phyloP scores from a whole-genome alignment of 2,888 invertebrate species.

The Parasteatoda lunata region DNA sequence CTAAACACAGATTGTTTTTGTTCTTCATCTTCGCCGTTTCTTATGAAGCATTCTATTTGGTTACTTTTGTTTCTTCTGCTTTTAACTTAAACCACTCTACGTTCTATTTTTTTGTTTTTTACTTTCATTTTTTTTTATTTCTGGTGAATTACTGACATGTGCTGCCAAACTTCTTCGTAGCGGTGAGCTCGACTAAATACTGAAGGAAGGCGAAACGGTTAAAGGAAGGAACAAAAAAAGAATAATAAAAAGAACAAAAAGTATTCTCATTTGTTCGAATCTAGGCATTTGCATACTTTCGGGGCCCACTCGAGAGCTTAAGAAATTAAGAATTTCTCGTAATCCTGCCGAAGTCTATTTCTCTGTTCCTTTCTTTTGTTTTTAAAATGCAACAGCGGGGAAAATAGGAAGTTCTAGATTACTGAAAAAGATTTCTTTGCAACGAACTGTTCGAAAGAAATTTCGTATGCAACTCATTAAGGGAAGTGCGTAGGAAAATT shows the following conservation, averaged over 20 bases:
- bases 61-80: conserved; percentile 39
- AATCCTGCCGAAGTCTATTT: conserved; percentile 63
- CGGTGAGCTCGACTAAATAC: conserved; percentile 40
- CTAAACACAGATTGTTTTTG: conserved; percentile 65
- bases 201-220: not conserved
- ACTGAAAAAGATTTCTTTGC: conserved; percentile 44
- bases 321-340: conserved; percentile 65
- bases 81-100: conserved; percentile 50
- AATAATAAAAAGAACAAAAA: conserved; percentile 39
- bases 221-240: conserved; percentile 39
- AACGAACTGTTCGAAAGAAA: conserved; percentile 44
- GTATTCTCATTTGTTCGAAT: conserved; percentile 63
- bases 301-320: conserved; percentile 36
- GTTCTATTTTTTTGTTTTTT: conserved; percentile 16
- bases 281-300: conserved; percentile 57
- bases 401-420: conserved; percentile 48
- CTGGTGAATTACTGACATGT: conserved; percentile 51
- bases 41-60: conserved; percentile 62
- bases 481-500: conserved; percentile 49
- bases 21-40: conserved; percentile 38
- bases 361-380: conserved; percentile 28
- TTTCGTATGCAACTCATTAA: conserved; percentile 65
- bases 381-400: conserved; percentile 28
- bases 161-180: conserved; percentile 58
- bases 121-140: conserved; percentile 27